Percentiles rank a stretch among this genome's conserved stretches.
These are phyloP conservation scores for Cardiocondyla obscurior DNA, from an alignment of 1,140 invertebrate species.

Conservation along the genomic window DNA sequence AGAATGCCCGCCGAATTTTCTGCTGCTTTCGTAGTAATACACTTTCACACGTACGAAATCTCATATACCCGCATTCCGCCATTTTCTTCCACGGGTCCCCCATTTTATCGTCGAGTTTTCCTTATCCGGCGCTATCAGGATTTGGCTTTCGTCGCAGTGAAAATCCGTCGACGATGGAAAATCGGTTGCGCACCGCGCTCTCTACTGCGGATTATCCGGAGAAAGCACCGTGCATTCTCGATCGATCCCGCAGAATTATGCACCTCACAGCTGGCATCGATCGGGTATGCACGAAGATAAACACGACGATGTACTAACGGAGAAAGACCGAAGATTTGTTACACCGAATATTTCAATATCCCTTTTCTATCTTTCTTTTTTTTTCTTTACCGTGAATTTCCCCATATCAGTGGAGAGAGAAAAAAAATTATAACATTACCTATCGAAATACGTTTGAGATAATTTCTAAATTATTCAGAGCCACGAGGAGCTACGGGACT, in stretches of 20 bases:
- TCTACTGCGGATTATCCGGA: slow-evolving; percentile 31
- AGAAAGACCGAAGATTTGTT: not conserved
- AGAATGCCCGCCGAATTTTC: slow-evolving; percentile 34
- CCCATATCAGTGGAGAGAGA: too few relatives aligned
- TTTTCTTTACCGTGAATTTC: too few relatives aligned
- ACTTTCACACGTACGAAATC: slow-evolving; percentile 35
- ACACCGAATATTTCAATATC: not conserved
- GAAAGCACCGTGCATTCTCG: slow-evolving; percentile 16
- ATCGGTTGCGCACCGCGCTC: slow-evolving; percentile 4
- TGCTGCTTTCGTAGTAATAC: slow-evolving; percentile 22
- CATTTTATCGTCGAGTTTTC: slow-evolving; percentile 43
- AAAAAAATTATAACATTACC: not conserved
- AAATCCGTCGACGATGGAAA: slow-evolving; percentile 36
- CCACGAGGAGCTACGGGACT: too few relatives aligned
- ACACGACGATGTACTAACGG: not conserved
- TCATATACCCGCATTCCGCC: slow-evolving; percentile 43
- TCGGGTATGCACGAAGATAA: not conserved
- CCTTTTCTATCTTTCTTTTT: not conserved
- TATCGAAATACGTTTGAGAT: not conserved
- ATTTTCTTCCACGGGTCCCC: slow-evolving; percentile 16
- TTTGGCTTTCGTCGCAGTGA: slow-evolving; percentile 28
- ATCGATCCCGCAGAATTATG: slow-evolving; percentile 8
- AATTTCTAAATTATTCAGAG: not conserved
- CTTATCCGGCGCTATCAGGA: slow-evolving; percentile 39
- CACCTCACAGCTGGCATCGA: not conserved